Base-by-base conservation (phyloP, 2,888 invertebrate species). In the Furcula furcula region DNA sequence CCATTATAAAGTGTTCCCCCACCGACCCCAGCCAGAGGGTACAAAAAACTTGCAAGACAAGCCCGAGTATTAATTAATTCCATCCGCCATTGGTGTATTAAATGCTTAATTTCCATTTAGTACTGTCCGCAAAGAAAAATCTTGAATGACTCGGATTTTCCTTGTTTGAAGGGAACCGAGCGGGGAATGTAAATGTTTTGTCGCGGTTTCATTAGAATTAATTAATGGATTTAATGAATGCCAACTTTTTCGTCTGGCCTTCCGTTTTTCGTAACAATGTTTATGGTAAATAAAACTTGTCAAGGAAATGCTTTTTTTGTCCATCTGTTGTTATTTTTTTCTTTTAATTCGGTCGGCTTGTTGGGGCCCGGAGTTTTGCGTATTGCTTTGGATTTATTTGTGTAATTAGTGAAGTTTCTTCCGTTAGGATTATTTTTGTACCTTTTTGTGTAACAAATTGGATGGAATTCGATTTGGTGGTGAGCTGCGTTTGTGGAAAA, bases 221-320 rank as follows among this genome's bases (percentile, higher is more conserved):
- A 88, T 88, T 88, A 88, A 85, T 73, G 80, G 72, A 76, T 80
- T 80, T 88, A 87, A 88, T 88, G 86, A 86, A 73, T 74, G 70
- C 74, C 63, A 83, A 87, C 78, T 86, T 87, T 83, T 82, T 82
- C 76, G 76, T 76, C 76, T 77, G 61, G 54, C 65, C 60, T 48
- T 60, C 64, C 69, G 72, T 73, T 76, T 65, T 68, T 68, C 65
- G 76, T 84, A 84, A 86, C 88, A 86, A 82, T 88, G 87, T 87
- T 87, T 84, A 81, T 82, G 80, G 83, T 85, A 84, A 87, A 87
- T 79, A 86, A 85, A 87, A 85, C 79, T 88, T 87, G 84, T 87
- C 80, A 84, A 79, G 84, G 86, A 84, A 88, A 80, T 79, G 75
- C 63, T 62, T 81, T 82, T 80, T 85, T 79, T 73, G 71, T 75